Conservation (phyloP, 2,113 vertebrate species). For the Quiscalus mexicanus region DNA sequence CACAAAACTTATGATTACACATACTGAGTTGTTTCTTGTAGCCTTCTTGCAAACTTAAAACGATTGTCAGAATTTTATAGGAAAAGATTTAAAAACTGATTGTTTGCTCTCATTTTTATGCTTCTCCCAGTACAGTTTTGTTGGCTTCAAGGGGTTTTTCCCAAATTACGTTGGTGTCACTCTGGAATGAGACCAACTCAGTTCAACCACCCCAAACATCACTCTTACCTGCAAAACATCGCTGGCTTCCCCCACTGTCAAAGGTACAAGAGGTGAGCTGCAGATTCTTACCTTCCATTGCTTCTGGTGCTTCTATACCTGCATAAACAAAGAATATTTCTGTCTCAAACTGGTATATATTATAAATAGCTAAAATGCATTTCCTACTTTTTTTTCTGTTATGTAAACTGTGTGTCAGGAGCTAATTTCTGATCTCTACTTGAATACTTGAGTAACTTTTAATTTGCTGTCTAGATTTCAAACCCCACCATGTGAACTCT, state of each 20-base stretch:
- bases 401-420: fast-evolving
- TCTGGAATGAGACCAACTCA: background rate
- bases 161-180: background rate
- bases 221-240: background rate
- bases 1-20: background rate
- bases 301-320: background rate
- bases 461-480: background rate
- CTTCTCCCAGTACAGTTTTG: background rate
- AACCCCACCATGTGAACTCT: background rate
- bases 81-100: background rate
- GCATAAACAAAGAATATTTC: background rate
- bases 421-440: background rate
- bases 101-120: background rate
- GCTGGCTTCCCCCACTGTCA: background rate
- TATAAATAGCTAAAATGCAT: background rate
- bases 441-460: background rate
- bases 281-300: background rate
- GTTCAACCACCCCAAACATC: background rate
- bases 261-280: background rate
- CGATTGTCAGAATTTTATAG: background rate
- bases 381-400: background rate
- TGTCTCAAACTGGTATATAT: background rate
- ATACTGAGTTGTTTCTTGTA: background rate
- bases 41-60: background rate
- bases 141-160: background rate